Conservation (phyloP, 2,888 invertebrate genomes). For the Hybos culiciformis region DNA sequence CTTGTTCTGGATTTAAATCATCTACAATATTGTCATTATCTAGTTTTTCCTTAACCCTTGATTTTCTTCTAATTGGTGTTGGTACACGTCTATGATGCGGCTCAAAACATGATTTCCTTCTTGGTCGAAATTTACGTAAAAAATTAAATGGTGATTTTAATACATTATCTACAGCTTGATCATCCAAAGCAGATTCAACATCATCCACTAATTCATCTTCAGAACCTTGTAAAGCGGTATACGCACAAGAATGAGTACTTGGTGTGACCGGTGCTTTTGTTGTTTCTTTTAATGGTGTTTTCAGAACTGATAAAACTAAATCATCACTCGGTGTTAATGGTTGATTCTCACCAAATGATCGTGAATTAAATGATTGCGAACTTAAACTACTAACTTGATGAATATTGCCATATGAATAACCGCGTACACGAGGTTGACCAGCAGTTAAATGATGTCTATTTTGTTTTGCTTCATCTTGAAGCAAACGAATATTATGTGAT, state of each 20-base stretch:
- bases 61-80: slow-evolving; percentile 37
- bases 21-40: slow-evolving; percentile 25
- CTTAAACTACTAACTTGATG: slow-evolving; percentile 22
- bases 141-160: slow-evolving; percentile 36
- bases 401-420: slow-evolving; percentile 24
- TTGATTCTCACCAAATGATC: slow-evolving; percentile 18
- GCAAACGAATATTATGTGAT: slow-evolving; percentile 40
- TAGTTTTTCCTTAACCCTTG: slow-evolving; percentile 17
- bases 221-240: slow-evolving; percentile 18
- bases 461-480: slow-evolving; percentile 19
- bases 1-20: slow-evolving; percentile 12
- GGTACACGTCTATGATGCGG: slow-evolving; percentile 46
- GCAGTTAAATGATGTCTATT: slow-evolving; percentile 8
- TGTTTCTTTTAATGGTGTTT: slow-evolving; percentile 38
- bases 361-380: slow-evolving; percentile 16
- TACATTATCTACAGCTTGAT: slow-evolving; percentile 2
- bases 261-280: slow-evolving; percentile 11
- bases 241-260: slow-evolving; percentile 16
- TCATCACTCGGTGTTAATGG: slow-evolving; percentile 31
- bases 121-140: slow-evolving; percentile 37
- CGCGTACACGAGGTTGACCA: slow-evolving; percentile 13
- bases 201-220: slow-evolving; percentile 25
- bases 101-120: slow-evolving; percentile 37
- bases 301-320: slow-evolving; percentile 45
- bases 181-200: slow-evolving; percentile 20